phyloP scores from a whole-genome alignment of 2,888 invertebrate species.

The Synanthedon andrenaeformis region DNA sequence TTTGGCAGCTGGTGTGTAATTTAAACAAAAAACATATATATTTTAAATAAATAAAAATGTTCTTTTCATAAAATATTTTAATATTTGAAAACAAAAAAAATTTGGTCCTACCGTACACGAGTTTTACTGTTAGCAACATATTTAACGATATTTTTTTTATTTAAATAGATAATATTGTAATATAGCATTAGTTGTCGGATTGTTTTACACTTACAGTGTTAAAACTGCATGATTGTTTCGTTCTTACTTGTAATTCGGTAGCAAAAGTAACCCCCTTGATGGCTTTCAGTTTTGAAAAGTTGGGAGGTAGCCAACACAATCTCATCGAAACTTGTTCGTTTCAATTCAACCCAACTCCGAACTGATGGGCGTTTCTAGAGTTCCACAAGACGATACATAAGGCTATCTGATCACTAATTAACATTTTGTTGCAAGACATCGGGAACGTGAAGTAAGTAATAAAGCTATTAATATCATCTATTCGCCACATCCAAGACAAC shows the following conservation, averaged over 20 bases:
- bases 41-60: no score
- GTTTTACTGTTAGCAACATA: no score
- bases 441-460: neutral
- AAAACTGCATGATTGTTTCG: constrained; percentile 12
- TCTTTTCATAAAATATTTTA: no score
- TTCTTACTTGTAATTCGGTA: constrained; percentile 18
- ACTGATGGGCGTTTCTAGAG: neutral
- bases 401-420: neutral
- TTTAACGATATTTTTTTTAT: no score
- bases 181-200: no score
- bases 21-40: no score
- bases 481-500: no score
- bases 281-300: constrained; percentile 23
- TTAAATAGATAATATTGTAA: no score
- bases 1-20: no score
- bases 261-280: constrained; percentile 12
- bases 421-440: neutral
- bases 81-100: no score
- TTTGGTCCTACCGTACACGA: no score
- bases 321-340: constrained; percentile 50
- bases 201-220: neutral
- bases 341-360: neutral
- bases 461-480: no score
- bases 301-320: constrained; percentile 62
- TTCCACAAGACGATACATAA: neutral